Conservation (phyloP, 2,797 vertebrate genomes). For the Enteromius radiatus region DNA sequence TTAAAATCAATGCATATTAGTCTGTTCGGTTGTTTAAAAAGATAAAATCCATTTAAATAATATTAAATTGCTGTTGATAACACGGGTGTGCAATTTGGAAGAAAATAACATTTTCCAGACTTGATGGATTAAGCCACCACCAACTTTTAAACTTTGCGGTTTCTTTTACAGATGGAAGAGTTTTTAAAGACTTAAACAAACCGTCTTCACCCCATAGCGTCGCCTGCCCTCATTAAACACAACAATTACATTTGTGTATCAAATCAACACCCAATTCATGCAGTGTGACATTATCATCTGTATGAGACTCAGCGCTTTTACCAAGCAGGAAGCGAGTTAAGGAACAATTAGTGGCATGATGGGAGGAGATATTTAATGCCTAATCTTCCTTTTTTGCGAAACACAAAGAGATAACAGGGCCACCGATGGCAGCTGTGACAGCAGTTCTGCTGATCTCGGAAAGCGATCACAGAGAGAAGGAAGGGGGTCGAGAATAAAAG, state of each 20-base stretch:
- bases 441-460: slow-evolving; percentile 46
- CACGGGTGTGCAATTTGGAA: not conserved
- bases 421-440: slow-evolving; percentile 57
- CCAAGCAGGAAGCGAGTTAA: slow-evolving; percentile 61
- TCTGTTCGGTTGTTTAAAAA: not conserved
- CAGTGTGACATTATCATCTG: slow-evolving; percentile 49
- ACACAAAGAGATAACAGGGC: slow-evolving; percentile 59
- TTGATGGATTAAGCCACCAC: not conserved
- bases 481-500: slow-evolving; percentile 42
- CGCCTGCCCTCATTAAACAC: slow-evolving; percentile 47
- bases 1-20: slow-evolving; percentile 24
- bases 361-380: slow-evolving; percentile 58
- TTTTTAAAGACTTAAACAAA: slow-evolving; percentile 45
- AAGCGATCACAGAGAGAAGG: slow-evolving; percentile 43
- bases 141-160: not conserved
- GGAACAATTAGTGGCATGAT: slow-evolving; percentile 63
- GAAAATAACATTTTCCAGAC: not conserved
- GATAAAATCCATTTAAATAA: not conserved
- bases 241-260: slow-evolving; percentile 59
- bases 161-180: slow-evolving; percentile 20
- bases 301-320: slow-evolving; percentile 31
- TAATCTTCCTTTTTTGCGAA: slow-evolving; percentile 57
- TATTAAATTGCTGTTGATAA: slow-evolving; percentile 1
- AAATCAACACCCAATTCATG: slow-evolving; percentile 54
- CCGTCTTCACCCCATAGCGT: slow-evolving; percentile 33